Base-by-base conservation (phyloP, 2,113 vertebrate species). In the Hypocryptadius cinnamomeus region DNA sequence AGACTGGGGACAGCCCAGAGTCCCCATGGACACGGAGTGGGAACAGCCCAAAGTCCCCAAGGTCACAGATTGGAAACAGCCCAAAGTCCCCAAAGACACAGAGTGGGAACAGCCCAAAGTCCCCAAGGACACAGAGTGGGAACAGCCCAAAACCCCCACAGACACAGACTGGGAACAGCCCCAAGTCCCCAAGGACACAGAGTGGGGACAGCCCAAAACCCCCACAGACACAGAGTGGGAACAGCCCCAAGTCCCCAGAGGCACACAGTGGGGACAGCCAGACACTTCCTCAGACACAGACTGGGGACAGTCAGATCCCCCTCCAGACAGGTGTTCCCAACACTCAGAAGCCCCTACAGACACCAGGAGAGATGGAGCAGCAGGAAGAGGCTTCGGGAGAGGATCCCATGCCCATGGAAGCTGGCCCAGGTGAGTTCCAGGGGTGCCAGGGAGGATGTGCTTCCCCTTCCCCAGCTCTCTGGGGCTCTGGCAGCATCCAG, bases 351-450 rank as follows among this genome's bases (percentile, higher is more conserved):
- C 20, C 54, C 13, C 20, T 1, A 4, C 25, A 60, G 87, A 42
- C 69, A 3, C 6, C 47, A n/a, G 17, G 57, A 60, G 33, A 79
- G 70, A 10, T 0, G 11, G 44, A 64, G 4, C 27, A 44, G 53
- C n/a, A 74, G 61, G 79, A 97, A 28, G 83, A 51, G 24, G 16
- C 95, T 68, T 86, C 8, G 0, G 91, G 96, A 73, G 93, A 83
- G 39, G 95, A 85, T 3, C 35, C 94, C 23, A 14, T 56, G 1
- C 64, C 95, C 2, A 1, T 31, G 6, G 93, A 90, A 15, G 89
- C 80, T 25, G 79, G 40, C 21, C 25, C 90, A 9, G 96, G 97
- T 98, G 28, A 94, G 97, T 96, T 50, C 13, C 13, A 16, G 4
- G 30, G 14, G 28, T 22, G 31, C 24, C 50, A 40, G 35, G 35